Conservation (phyloP, 2,888 invertebrate genomes). For the Pollenia amentaria region DNA sequence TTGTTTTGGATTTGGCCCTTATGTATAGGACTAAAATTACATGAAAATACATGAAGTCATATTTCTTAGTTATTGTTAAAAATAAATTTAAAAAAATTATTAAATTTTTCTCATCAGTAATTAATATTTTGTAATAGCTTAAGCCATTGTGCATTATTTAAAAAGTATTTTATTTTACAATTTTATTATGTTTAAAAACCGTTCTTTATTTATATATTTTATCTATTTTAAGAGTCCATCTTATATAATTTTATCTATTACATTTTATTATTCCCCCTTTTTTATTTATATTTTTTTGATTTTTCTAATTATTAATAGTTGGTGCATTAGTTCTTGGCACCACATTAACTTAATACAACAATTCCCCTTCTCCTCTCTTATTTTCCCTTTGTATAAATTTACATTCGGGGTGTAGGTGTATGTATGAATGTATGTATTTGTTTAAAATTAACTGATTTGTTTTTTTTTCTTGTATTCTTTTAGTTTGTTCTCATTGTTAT, state of each 20-base stretch:
- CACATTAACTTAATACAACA: constrained; percentile 3
- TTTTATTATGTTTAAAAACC: too few relatives aligned
- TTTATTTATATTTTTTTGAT: too few relatives aligned
- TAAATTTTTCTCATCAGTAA: too few relatives aligned
- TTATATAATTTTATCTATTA: background rate
- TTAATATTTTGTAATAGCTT: background rate
- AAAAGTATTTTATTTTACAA: constrained; percentile 6
- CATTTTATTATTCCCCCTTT: too few relatives aligned
- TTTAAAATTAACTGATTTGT: constrained; percentile 65
- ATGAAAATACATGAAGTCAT: too few relatives aligned
- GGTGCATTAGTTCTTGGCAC: background rate
- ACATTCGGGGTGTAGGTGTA: constrained; percentile 25
- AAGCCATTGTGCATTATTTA: background rate
- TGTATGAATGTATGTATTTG: constrained; percentile 21
- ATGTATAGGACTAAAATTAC: too few relatives aligned
- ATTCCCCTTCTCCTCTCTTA: background rate
- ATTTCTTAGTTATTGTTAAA: too few relatives aligned
- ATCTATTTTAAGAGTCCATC: background rate
- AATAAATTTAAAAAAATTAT: too few relatives aligned
- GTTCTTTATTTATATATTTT: background rate
- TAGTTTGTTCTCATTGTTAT: constrained; percentile 64
- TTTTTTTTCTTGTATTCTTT: constrained; percentile 26
- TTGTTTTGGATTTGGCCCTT: too few relatives aligned
- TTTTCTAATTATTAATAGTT: too few relatives aligned
- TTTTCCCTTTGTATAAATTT: too few relatives aligned